Conservation (phyloP, 2,888 invertebrate species). For the Ormyrus pomaceus region DNA sequence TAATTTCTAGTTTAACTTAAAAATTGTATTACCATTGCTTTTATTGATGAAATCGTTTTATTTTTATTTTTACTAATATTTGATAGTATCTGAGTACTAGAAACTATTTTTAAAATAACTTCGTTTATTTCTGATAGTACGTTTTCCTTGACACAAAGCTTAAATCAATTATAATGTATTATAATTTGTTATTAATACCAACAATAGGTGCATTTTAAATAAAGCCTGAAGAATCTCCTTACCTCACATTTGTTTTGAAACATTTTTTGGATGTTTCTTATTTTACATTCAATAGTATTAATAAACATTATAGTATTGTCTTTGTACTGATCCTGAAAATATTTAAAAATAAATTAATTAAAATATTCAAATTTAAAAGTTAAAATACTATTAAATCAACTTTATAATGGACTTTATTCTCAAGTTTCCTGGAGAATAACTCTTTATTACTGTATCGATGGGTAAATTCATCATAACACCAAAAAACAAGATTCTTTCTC, state of each 20-base stretch:
- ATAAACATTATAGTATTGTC: conserved; percentile 51
- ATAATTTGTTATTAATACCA: background rate
- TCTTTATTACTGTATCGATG: conserved; percentile 26
- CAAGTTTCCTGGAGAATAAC: conserved; percentile 11
- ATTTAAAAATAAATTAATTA: conserved; percentile 28
- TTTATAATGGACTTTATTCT: conserved; percentile 11
- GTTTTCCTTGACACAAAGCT: conserved; percentile 50
- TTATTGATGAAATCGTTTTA: conserved; percentile 7
- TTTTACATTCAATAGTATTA: conserved; percentile 54
- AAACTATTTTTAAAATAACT: conserved; percentile 44
- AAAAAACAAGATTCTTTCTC: conserved; percentile 28
- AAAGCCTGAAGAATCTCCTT: conserved; percentile 20
- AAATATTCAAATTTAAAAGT: conserved; percentile 1
- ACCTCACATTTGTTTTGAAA: conserved; percentile 55
- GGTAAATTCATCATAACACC: conserved; percentile 23
- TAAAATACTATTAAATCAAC: conserved; percentile 16
- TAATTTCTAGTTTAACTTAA: background rate
- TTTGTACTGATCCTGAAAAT: conserved; percentile 47
- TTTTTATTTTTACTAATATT: conserved; percentile 47
- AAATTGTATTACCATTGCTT: conserved; percentile 30
- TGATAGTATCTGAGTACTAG: conserved; percentile 43
- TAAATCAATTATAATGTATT: conserved; percentile 14
- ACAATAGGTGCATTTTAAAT: background rate
- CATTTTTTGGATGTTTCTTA: conserved; percentile 52
- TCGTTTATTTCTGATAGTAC: conserved; percentile 38